Conservation (phyloP, 2,888 invertebrate species). For the Chironomus riparius region DNA sequence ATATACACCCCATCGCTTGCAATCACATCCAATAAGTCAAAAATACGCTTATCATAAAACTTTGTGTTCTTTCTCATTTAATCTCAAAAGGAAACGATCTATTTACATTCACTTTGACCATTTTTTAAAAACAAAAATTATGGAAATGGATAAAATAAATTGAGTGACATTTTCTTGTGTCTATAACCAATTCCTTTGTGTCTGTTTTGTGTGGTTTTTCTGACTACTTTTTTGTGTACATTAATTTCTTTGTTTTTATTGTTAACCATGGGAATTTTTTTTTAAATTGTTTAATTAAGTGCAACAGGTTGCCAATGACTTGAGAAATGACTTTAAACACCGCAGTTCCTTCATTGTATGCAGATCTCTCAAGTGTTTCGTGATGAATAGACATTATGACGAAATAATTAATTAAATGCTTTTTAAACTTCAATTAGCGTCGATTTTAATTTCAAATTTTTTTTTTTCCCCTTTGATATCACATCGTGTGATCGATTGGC, state of each 20-base stretch:
- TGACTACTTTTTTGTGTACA: constrained; percentile 27
- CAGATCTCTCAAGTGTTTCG: neutral
- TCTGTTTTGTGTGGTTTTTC: constrained; percentile 9
- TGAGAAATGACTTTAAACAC: constrained; percentile 1
- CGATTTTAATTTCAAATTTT: neutral
- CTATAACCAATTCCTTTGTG: constrained; percentile 24
- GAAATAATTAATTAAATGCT: neutral
- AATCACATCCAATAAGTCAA: neutral
- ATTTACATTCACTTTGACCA: neutral
- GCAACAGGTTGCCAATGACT: constrained; percentile 28
- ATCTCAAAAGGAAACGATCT: neutral
- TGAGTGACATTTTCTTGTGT: neutral
- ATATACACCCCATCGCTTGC: neutral
- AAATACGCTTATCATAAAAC: neutral
- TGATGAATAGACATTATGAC: neutral
- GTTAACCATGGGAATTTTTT: constrained; percentile 29
- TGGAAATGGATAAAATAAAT: neutral
- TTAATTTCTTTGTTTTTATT: no score
- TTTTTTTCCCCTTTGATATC: neutral
- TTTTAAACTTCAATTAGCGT: no score
- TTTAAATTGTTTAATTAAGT: constrained; percentile 29
- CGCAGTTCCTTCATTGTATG: neutral
- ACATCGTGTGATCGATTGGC: neutral
- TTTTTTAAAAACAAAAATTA: neutral
- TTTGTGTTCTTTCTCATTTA: neutral